Conservation (phyloP, 2,797 vertebrate genomes). For the Enoplosus armatus region DNA sequence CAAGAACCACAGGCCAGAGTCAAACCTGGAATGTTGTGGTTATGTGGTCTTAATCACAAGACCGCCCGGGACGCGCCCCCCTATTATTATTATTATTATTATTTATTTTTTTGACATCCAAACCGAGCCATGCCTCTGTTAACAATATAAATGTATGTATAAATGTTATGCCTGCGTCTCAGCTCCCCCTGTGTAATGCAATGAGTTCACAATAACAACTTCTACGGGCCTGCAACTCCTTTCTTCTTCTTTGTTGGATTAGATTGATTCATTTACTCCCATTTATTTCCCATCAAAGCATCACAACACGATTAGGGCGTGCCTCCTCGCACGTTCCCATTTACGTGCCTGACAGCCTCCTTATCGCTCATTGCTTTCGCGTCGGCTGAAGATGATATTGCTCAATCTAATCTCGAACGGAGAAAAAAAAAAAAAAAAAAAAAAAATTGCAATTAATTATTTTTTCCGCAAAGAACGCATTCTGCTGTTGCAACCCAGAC, state of each 20-base stretch:
- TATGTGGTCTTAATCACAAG: background rate
- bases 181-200: conserved; percentile 13
- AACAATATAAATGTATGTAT: too few relatives aligned
- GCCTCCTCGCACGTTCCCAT: conserved; percentile 54
- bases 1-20: background rate
- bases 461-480: conserved; percentile 43
- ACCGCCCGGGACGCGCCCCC: background rate
- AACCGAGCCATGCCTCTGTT: too few relatives aligned
- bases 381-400: conserved; percentile 47
- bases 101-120: background rate
- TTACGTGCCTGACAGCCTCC: conserved; percentile 54
- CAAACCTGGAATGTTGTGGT: background rate
- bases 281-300: conserved; percentile 63
- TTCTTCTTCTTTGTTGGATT: conserved; percentile 24
- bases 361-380: conserved; percentile 54
- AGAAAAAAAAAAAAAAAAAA: too few relatives aligned
- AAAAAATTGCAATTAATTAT: conserved; percentile 64
- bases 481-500: conserved; percentile 30
- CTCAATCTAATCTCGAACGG: conserved; percentile 61
- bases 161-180: background rate
- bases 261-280: conserved; percentile 59
- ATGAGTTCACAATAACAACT: conserved; percentile 41
- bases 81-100: background rate
- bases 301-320: conserved; percentile 50
- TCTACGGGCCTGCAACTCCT: conserved; percentile 27